These are phyloP conservation scores for Balearica regulorum DNA, from an alignment of 2,797 vertebrate species.

Conservation along the genomic window DNA sequence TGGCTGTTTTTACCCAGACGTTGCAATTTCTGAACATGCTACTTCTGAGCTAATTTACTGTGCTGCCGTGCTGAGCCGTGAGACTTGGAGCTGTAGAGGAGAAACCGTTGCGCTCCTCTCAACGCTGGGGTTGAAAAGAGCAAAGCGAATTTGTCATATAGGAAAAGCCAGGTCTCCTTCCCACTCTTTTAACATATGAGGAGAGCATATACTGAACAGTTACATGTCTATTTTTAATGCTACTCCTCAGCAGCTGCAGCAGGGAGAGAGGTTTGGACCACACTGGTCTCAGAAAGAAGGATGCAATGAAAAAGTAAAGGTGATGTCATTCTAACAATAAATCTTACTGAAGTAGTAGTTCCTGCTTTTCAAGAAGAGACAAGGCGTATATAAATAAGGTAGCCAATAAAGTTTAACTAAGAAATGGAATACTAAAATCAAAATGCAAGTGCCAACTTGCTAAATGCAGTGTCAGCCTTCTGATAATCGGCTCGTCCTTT, in stretches of 20 bases:
- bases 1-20: neutral
- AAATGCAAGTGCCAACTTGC: neutral
- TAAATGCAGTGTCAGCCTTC: neutral
- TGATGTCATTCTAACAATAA: neutral
- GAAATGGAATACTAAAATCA: neutral
- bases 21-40: neutral
- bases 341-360: neutral
- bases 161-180: neutral
- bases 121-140: neutral
- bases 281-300: neutral
- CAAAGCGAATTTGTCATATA: neutral
- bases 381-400: neutral
- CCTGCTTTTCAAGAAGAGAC: neutral
- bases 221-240: neutral
- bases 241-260: neutral
- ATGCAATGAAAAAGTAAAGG: neutral
- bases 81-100: neutral
- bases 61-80: neutral
- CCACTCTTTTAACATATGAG: rapidly evolving
- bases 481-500: conserved; percentile 27
- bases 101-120: neutral
- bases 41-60: neutral
- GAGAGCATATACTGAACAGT: neutral
- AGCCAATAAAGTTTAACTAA: neutral
- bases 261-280: neutral